A percentile compares a stretch with the other conserved stretches of the same genome.
phyloP scores from a whole-genome alignment of 1,140 invertebrate genomes.

The Drosophila sp. region DNA sequence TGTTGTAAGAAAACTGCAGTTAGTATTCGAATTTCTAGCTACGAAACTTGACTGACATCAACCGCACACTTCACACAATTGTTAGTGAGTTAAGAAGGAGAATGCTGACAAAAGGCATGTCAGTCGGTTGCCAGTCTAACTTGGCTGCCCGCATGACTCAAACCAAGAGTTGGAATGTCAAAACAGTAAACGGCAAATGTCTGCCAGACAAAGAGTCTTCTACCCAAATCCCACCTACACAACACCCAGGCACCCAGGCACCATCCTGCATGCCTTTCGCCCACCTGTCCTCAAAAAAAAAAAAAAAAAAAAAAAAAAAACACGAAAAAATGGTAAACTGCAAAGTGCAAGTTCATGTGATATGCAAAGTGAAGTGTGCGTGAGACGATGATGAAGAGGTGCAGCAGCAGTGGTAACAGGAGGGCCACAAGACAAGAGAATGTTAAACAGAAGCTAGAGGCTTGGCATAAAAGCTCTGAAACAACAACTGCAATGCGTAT shows the following conservation, averaged over 20 bases:
- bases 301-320: background rate
- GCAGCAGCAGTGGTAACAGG: slow-evolving; percentile 2
- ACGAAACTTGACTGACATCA: slow-evolving; percentile 46
- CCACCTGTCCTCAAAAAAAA: slow-evolving; percentile 34
- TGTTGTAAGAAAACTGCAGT: background rate
- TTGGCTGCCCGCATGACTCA: slow-evolving; percentile 21
- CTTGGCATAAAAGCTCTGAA: slow-evolving; percentile 16
- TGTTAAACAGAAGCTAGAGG: slow-evolving; percentile 15
- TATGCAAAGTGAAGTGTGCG: slow-evolving; percentile 68
- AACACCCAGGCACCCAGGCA: slow-evolving; percentile 9
- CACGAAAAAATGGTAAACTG: slow-evolving; percentile 50
- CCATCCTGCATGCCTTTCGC: slow-evolving; percentile 7
- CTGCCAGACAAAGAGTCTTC: slow-evolving; percentile 60
- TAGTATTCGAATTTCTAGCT: background rate
- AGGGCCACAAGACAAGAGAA: slow-evolving; percentile 11
- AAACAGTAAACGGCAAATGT: slow-evolving; percentile 73
- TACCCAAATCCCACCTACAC: slow-evolving; percentile 7
- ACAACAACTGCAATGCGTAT: slow-evolving; percentile 14
- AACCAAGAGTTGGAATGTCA: slow-evolving; percentile 65
- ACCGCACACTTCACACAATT: slow-evolving; percentile 47
- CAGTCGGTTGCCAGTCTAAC: slow-evolving; percentile 52
- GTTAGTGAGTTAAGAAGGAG: slow-evolving; percentile 19
- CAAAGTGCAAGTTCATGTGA: slow-evolving; percentile 79
- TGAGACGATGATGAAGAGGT: slow-evolving; percentile 18
- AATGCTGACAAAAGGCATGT: slow-evolving; percentile 62